Evolutionary conservation across 2,888 invertebrate genomes (phyloP), one percentile per base, ranked within the genome.

Genomic region (Cheilosia scutellata): DNA sequence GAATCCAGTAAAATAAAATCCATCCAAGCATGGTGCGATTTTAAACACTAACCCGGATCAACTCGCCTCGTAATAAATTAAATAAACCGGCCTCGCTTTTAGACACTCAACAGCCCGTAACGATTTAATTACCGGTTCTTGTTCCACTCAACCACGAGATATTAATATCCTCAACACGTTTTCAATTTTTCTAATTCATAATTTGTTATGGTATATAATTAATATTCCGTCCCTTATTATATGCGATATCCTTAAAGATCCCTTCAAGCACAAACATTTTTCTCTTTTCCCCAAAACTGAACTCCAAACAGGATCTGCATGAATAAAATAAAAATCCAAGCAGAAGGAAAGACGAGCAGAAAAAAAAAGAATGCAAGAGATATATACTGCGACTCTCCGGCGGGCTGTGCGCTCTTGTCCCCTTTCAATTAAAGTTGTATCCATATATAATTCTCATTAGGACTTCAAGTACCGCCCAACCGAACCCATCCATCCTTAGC

Each of bases 361-460:
- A 31, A n/a, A 11, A 44, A 60, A 70, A 11, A 55, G 40, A 60
- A 57, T 47, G 37, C 40, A 47, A 57, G 60, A 82, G 65, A 77
- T 71, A 68, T 68, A 58, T 11, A 20, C 20, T n/a, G n/a, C n/a
- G n/a, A n/a, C n/a, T n/a, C n/a, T n/a, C n/a, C n/a, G n/a, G n/a
- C n/a, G n/a, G n/a, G n/a, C n/a, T n/a, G n/a, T n/a, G 11, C 37
- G 2, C 40, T 58, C 37, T 9, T 40, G 6, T 5, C 60, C 20
- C 60, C 65, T 16, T 53, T 68, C 86, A 82, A 86, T 86, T 86
- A 86, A 86, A 86, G 86, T 76, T 86, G 86, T 82, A 76, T 86
- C 86, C 86, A 86, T 82, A 86, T 86, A 86, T 86, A 82, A 86
- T 82, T 82, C 86, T 86, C 86, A 86, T 86, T 86, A 86, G 86